Percentiles rank a stretch among this genome's conserved stretches.
phyloP scores from a whole-genome alignment of 2,113 vertebrate genomes.

The Oncorhynchus gorbuscha region DNA sequence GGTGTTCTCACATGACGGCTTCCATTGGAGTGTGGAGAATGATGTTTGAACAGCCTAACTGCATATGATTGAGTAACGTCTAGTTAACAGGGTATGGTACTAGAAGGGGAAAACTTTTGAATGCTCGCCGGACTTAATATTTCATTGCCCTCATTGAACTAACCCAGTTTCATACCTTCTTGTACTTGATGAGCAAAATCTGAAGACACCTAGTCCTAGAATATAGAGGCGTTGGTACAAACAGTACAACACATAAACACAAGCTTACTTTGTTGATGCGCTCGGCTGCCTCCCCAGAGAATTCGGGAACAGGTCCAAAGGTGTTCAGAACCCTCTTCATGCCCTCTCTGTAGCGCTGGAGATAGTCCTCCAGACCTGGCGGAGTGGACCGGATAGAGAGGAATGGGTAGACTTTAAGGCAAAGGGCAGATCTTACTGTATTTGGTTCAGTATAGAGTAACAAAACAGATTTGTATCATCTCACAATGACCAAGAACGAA shows the following conservation, averaged over 20 bases:
- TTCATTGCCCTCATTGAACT: not conserved
- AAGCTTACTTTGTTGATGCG: conserved; percentile 77
- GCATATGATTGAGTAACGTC: conserved; percentile 16
- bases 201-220: not conserved
- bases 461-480: no score
- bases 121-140: conserved; percentile 3
- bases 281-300: conserved; percentile 75
- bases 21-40: conserved; percentile 17
- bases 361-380: not conserved
- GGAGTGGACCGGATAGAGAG: not conserved
- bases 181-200: not conserved
- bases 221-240: not conserved
- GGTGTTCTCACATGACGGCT: conserved; percentile 18
- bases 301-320: conserved; percentile 87
- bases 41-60: conserved; percentile 8
- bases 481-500: no score
- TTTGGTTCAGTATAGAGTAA: no score
- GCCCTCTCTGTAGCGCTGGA: conserved; percentile 82
- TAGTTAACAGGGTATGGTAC: not conserved
- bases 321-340: conserved; percentile 79
- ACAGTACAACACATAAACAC: not conserved
- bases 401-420: no score
- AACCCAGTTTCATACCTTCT: not conserved
- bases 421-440: no score
- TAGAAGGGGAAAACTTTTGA: not conserved